phyloP scores from a whole-genome alignment of 2,888 invertebrate genomes.

The Lochmaea capreae region DNA sequence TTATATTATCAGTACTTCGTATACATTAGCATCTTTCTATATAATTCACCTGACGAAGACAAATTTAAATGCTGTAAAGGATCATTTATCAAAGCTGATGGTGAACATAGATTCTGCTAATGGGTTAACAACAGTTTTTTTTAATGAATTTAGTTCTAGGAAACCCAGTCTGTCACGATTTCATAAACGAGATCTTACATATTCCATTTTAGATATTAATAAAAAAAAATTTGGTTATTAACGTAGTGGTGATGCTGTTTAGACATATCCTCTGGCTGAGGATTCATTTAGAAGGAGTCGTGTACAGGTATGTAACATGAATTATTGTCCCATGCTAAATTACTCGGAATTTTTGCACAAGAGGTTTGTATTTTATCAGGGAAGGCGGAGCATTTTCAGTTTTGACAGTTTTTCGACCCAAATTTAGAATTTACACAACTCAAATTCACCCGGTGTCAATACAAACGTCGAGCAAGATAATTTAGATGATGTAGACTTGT shows the following conservation, averaged over 20 bases:
- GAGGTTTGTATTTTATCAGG: too few species aligned
- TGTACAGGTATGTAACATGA: background rate
- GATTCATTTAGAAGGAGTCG: background rate
- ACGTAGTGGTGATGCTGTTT: background rate
- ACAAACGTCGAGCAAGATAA: too few species aligned
- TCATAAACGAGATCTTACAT: background rate
- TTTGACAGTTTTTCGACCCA: too few species aligned
- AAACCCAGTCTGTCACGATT: background rate
- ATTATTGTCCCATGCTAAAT: background rate
- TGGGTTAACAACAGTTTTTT: conserved; percentile 37
- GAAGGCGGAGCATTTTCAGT: too few species aligned
- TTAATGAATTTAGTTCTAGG: conserved; percentile 6
- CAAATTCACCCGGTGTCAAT: too few species aligned
- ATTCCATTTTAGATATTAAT: background rate
- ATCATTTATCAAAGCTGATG: conserved; percentile 38
- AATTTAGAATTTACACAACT: too few species aligned
- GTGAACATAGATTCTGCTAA: conserved; percentile 37
- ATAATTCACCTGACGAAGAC: conserved; percentile 30
- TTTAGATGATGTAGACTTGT: too few species aligned
- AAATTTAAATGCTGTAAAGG: conserved; percentile 27
- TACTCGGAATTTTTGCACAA: too few species aligned
- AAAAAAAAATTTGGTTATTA: background rate
- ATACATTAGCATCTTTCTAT: conserved; percentile 13
- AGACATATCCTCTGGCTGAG: background rate
- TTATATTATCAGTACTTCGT: background rate